Conservation (phyloP, 2,113 vertebrate genomes). For the Hucho hucho region DNA sequence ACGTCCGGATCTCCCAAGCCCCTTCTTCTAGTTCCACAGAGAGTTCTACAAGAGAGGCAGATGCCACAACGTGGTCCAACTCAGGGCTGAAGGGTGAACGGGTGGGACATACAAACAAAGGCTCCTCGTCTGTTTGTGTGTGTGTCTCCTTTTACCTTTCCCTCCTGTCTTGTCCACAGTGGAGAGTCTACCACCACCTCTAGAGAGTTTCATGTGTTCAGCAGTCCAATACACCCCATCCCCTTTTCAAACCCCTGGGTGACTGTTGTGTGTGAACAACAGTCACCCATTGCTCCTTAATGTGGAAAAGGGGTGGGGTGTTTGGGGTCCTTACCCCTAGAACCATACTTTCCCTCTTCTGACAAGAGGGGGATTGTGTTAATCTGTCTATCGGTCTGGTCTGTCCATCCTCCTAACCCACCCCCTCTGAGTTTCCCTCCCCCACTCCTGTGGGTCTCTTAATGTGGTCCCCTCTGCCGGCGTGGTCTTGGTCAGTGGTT, state of each 20-base stretch:
- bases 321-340: background rate
- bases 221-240: too few relatives aligned
- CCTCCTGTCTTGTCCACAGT: background rate
- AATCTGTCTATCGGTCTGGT: background rate
- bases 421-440: background rate
- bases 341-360: background rate
- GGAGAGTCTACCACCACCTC: background rate
- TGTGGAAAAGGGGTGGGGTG: slow-evolving; percentile 1
- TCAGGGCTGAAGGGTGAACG: background rate
- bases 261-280: background rate
- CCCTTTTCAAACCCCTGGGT: too few relatives aligned
- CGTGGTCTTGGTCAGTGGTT: background rate
- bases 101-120: background rate
- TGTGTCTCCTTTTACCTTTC: background rate
- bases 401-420: background rate
- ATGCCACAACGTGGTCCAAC: background rate
- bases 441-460: background rate
- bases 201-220: too few relatives aligned
- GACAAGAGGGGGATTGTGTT: background rate
- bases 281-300: background rate
- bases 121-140: background rate
- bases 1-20: background rate
- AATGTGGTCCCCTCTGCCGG: background rate
- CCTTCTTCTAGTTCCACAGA: background rate
- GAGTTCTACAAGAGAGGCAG: background rate